phyloP scores from a whole-genome alignment of 2,113 vertebrate species.

The Danio rerio region DNA sequence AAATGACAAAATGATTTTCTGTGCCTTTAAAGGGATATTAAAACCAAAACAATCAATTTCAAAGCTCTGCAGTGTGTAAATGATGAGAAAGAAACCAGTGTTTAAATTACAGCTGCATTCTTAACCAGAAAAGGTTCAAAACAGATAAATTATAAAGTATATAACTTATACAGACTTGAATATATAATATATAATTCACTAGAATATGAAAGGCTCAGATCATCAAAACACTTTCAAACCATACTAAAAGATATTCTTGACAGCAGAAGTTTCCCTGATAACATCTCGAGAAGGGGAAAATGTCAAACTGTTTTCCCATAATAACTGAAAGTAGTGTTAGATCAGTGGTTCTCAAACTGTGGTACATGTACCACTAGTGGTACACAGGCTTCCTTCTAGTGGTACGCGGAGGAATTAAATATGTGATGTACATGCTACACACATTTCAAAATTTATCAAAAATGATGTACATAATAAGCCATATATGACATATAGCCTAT shows the following conservation, averaged over 20 bases:
- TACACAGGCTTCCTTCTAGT: too few species aligned
- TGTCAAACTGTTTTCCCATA: not conserved
- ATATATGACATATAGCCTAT: too few species aligned
- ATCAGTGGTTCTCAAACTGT: too few species aligned
- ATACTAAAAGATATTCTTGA: not conserved
- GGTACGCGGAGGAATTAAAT: too few species aligned
- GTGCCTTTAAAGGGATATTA: not conserved
- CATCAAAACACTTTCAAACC: not conserved
- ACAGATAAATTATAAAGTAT: slow-evolving; percentile 3
- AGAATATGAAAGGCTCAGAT: not conserved
- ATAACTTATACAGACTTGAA: not conserved
- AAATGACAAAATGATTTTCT: too few species aligned
- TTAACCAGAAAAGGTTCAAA: not conserved
- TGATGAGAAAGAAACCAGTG: not conserved
- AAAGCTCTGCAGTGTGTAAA: not conserved
- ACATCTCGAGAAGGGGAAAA: not conserved
- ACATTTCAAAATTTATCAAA: too few species aligned
- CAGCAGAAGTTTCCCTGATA: not conserved
- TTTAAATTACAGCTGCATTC: not conserved
- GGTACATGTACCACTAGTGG: too few species aligned
- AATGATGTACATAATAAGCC: too few species aligned
- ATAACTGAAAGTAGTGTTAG: not conserved
- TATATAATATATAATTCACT: too few species aligned
- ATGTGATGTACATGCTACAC: too few species aligned
- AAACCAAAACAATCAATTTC: not conserved